Percentiles rank a stretch among this genome's conserved stretches.
These are phyloP conservation scores for Pristionchus japonicus DNA, from an alignment of 2,888 invertebrate species.

Conservation along the genomic window DNA sequence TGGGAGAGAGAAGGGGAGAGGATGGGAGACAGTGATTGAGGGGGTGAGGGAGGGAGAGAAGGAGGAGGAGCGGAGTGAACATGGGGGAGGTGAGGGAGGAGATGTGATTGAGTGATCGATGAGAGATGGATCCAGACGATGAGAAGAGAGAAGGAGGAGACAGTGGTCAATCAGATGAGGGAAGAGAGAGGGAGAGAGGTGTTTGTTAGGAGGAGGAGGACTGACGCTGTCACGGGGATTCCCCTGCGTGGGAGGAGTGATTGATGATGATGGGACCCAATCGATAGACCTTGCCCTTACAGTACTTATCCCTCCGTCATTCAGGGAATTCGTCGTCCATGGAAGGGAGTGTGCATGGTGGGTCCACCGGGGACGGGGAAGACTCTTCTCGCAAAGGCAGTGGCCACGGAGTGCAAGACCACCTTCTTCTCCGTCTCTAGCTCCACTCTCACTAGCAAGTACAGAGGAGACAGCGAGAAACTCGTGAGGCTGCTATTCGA, in stretches of 20 bases:
- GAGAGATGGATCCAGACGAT: background rate
- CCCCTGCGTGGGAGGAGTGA: background rate
- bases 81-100: background rate
- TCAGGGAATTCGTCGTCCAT: conserved; percentile 81
- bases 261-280: background rate
- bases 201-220: conserved; percentile 1
- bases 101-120: conserved; percentile 14
- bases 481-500: conserved; percentile 95
- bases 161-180: background rate
- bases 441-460: conserved; percentile 96
- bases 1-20: background rate
- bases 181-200: conserved; percentile 10
- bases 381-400: too few species aligned
- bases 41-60: background rate
- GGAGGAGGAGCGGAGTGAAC: background rate
- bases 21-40: background rate
- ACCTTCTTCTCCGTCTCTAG: conserved; percentile 88
- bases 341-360: conserved; percentile 86
- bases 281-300: background rate
- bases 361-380: too few species aligned
- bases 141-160: background rate
- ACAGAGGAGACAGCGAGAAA: conserved; percentile 98
- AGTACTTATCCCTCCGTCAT: background rate
- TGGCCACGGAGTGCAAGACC: conserved; percentile 79
- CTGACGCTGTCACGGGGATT: background rate